These are phyloP conservation scores for Zelleria hepariella DNA, from an alignment of 2,888 invertebrate genomes.

Conservation along the genomic window DNA sequence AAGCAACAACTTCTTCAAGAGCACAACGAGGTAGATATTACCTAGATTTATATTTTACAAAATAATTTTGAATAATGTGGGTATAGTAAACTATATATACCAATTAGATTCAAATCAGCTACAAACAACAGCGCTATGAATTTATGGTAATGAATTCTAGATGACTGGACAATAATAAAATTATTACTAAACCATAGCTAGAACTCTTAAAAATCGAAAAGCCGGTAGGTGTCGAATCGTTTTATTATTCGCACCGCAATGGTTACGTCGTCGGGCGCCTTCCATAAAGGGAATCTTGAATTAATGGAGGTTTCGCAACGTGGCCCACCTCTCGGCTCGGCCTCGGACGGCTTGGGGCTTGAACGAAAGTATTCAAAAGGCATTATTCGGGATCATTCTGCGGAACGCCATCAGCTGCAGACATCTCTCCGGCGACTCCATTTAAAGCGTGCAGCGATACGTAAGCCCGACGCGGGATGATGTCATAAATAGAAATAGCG, in stretches of 20 bases:
- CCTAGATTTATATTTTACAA: no score
- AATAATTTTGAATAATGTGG: no score
- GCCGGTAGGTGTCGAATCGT: background rate
- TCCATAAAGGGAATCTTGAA: slow-evolving; percentile 66
- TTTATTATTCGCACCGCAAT: slow-evolving; percentile 46
- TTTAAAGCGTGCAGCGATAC: slow-evolving; percentile 74
- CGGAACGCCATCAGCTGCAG: slow-evolving; percentile 68
- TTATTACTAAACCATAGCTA: background rate
- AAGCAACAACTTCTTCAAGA: slow-evolving; percentile 92
- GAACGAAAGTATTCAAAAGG: slow-evolving; percentile 58
- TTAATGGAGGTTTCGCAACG: slow-evolving; percentile 57
- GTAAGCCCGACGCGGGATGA: slow-evolving; percentile 70
- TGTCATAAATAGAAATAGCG: slow-evolving; percentile 75
- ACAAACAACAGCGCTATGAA: background rate
- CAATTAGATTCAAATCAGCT: background rate
- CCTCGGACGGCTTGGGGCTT: slow-evolving; percentile 26
- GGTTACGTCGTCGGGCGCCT: slow-evolving; percentile 41
- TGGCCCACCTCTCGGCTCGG: slow-evolving; percentile 41
- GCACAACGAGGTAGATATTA: slow-evolving; percentile 82
- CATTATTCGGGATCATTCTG: slow-evolving; percentile 65
- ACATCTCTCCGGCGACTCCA: slow-evolving; percentile 66
- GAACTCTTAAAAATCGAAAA: no score
- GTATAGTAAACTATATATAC: no score
- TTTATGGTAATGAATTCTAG: background rate
- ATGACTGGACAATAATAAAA: background rate